Evolutionary conservation across 2,797 vertebrate species (phyloP).

Genomic region (Lithobates pipiens): DNA sequence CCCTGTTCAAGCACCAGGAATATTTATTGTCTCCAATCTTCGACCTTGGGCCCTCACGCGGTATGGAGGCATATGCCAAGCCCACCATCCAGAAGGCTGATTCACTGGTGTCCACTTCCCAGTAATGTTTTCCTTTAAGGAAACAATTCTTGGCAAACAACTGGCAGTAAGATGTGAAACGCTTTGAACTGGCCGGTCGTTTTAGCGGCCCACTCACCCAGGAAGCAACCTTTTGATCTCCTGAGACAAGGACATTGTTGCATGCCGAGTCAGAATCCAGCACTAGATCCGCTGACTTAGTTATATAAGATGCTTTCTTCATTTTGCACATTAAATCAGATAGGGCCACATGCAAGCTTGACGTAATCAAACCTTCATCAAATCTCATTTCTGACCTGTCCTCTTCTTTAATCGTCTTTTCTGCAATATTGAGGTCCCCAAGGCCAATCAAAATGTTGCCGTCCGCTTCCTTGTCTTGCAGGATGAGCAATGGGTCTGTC

Average conservation of each 20-base stretch:
- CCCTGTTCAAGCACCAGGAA: slow-evolving; percentile 23
- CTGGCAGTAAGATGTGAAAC: background rate
- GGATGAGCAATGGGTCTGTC: background rate
- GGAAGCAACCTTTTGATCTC: slow-evolving; percentile 11
- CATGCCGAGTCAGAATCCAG: background rate
- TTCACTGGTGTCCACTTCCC: slow-evolving; percentile 14
- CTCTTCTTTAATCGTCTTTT: background rate
- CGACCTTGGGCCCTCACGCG: background rate
- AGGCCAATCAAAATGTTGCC: background rate
- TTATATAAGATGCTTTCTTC: background rate
- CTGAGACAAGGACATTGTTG: background rate
- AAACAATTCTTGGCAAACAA: background rate
- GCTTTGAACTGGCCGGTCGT: background rate
- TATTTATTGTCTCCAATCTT: background rate
- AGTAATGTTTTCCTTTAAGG: slow-evolving; percentile 6
- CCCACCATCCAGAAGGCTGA: background rate
- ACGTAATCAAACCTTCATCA: background rate
- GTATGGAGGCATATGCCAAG: background rate
- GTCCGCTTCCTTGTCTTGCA: background rate
- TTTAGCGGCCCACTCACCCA: background rate
- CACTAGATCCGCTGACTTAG: background rate
- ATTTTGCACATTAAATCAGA: background rate
- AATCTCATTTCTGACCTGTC: background rate
- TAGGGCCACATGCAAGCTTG: background rate
- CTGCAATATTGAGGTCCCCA: background rate